Percentiles rank a stretch among this genome's conserved stretches.
Conservation (phyloP, 2,888 invertebrate genomes). For the Nephrotoma appendiculata region DNA sequence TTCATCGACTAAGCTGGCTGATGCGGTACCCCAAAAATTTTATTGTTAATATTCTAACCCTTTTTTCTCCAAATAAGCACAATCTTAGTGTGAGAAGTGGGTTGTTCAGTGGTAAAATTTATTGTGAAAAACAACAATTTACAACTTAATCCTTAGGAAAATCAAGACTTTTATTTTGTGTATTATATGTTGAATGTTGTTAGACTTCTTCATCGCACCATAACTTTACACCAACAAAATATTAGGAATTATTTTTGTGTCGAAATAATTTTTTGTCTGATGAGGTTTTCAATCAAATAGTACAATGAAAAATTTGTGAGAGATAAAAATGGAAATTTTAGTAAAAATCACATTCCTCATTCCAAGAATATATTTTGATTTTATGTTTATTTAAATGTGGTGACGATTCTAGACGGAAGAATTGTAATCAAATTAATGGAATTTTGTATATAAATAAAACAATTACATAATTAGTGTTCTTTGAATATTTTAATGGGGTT, state of each 20-base stretch:
- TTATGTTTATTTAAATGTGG: background rate
- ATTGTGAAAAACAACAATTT: background rate
- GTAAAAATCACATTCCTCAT: background rate
- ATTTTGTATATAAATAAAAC: background rate
- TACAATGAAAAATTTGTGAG: background rate
- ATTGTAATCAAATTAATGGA: background rate
- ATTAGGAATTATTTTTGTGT: background rate
- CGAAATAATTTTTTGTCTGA: background rate
- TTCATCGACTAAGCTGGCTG: background rate
- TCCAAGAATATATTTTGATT: background rate
- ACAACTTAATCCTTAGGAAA: background rate
- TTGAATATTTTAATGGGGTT: too few species aligned
- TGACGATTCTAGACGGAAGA: background rate
- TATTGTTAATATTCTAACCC: background rate
- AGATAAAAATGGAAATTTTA: background rate
- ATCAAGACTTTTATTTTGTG: background rate
- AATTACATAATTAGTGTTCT: background rate
- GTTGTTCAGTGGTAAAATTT: background rate
- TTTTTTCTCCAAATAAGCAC: background rate
- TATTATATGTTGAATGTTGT: background rate
- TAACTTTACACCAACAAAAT: background rate
- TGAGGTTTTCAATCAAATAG: background rate
- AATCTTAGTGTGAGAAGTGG: background rate
- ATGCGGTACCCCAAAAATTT: background rate
- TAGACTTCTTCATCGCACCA: background rate